Evolutionary conservation across 2,797 vertebrate species (phyloP), one percentile per base, ranked within the genome.

Genomic region (Oryzias dopingdopingensis): DNA sequence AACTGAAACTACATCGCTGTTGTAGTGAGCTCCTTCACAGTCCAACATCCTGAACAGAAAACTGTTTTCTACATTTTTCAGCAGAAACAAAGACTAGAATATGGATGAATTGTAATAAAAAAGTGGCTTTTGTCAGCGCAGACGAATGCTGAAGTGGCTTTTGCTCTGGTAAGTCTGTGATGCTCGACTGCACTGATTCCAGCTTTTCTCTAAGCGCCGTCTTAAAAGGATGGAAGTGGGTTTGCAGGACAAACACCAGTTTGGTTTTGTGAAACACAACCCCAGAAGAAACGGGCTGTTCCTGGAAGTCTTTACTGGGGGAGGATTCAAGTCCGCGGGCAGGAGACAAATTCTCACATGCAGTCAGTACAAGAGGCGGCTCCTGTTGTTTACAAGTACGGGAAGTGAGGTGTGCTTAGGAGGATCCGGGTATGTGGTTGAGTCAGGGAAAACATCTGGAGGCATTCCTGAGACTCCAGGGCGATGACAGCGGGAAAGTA

Each of bases 381-480:
- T 65, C 52, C 14, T 10, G 8, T 40, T 14, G 53, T 65, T 58
- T 64, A 67, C 24, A 47, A 53, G 70, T 57, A 70, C n/a, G 53
- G 47, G 41, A 73, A 48, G 72, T 69, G 78, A 81, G 82, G 65
- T 49, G 65, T 54, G 55, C 67, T 37, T 18, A 56, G 18, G 26
- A 55, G 49, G 58, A 42, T 42, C 15, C 56, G 48, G 47, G 53
- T 50, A 41, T 54, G 20, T 17, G 58, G 52, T 60, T 79, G 79
- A 85, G 70, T 84, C 79, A 60, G 65, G 59, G 71, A 86, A 78
- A 87, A 88, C 86, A 87, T 86, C 82, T 88, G 85, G 72, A 85
- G 70, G 72, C 83, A 89, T 89, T 89, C 84, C 85, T 86, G 65
- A 80, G 67, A 87, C 49, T 77, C 76, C 72, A 66, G 77, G 83